Percentiles rank a stretch among this genome's conserved stretches.
These are phyloP conservation scores for Anastrepha obliqua DNA, from an alignment of 1,140 invertebrate species.

Conservation along the genomic window DNA sequence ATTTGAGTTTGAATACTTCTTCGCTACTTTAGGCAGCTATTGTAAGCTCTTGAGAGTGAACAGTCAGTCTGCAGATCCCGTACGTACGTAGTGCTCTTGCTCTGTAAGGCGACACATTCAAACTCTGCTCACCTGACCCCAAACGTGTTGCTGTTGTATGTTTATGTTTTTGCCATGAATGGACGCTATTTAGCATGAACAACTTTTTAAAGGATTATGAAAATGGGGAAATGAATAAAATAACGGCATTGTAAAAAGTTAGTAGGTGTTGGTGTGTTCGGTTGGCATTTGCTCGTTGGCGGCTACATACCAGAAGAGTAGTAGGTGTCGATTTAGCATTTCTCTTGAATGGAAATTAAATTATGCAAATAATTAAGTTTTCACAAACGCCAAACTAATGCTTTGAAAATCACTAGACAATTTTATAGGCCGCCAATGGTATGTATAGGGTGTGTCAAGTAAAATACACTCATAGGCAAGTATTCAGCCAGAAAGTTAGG, in stretches of 20 bases:
- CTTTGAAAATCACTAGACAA: not conserved
- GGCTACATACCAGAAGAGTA: not conserved
- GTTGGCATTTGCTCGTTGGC: not conserved
- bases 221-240: conserved; percentile 39
- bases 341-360: conserved; percentile 28
- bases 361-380: conserved; percentile 44
- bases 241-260: not conserved
- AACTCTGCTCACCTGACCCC: not conserved
- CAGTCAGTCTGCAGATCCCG: not conserved
- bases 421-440: not conserved
- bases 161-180: conserved; percentile 9
- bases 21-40: not conserved
- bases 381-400: conserved; percentile 12
- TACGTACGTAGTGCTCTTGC: not conserved
- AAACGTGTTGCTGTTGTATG: not conserved
- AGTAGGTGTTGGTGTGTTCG: not conserved
- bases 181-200: not conserved
- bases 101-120: not conserved
- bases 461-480: no score
- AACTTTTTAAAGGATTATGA: conserved; percentile 43
- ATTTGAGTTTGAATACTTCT: not conserved
- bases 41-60: not conserved
- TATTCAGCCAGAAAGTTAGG: no score
- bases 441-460: no score
- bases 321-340: not conserved